A percentile compares a stretch with the other conserved stretches of the same genome.
These are phyloP conservation scores for Coelinius sp. DNA, from an alignment of 2,888 invertebrate genomes.

Conservation along the genomic window DNA sequence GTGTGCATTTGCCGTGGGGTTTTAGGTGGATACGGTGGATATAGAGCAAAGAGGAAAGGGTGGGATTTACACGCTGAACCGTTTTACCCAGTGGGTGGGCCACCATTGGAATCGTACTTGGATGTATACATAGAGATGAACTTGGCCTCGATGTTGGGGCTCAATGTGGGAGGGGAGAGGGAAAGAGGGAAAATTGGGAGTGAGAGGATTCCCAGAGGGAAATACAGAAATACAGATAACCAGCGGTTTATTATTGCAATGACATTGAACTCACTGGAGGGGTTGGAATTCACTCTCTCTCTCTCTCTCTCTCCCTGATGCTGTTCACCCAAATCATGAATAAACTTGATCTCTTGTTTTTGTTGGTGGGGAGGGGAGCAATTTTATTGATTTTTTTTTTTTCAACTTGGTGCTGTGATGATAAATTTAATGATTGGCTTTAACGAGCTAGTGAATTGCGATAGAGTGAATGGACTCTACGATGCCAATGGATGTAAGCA, in stretches of 20 bases:
- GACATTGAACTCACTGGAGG: constrained; percentile 65
- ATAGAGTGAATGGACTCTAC: constrained; percentile 40
- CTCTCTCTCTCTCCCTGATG: constrained; percentile 37
- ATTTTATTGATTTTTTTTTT: neutral
- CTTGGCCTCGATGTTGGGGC: constrained; percentile 68
- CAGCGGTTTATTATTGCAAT: constrained; percentile 67
- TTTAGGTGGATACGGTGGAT: neutral
- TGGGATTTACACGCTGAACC: constrained; percentile 17
- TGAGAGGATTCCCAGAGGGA: constrained; percentile 63
- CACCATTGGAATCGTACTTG: constrained; percentile 17
- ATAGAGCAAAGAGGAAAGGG: constrained; percentile 22
- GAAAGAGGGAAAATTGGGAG: constrained; percentile 44
- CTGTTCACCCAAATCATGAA: constrained; percentile 17
- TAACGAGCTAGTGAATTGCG: constrained; percentile 10
- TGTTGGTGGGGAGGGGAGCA: neutral
- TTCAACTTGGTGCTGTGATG: neutral
- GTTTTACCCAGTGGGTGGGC: constrained; percentile 18
- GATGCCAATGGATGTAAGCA: constrained; percentile 25
- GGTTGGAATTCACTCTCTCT: constrained; percentile 49
- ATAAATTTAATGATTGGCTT: constrained; percentile 39
- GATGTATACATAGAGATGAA: constrained; percentile 61
- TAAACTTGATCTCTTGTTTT: neutral
- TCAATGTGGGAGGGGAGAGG: constrained; percentile 51
- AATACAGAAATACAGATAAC: constrained; percentile 69
- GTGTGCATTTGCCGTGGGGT: neutral